Evolutionary conservation across 2,888 invertebrate genomes (phyloP), one percentile per base, ranked within the genome.

Genomic region (Drosophila ezoana): DNA sequence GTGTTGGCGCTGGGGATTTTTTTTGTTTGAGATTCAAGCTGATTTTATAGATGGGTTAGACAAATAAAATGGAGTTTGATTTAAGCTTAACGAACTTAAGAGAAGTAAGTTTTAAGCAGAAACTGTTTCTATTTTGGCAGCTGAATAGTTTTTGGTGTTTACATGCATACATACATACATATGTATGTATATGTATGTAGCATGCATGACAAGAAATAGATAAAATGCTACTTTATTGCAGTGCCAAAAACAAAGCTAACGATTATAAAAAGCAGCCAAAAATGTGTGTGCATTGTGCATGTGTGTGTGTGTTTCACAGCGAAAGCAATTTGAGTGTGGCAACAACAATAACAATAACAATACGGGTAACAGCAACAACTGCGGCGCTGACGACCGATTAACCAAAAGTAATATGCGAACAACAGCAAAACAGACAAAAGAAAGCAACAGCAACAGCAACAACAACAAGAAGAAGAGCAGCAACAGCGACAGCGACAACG

Each of bases 331-430:
- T 72, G 54, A 73, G 68, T 73, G 63, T 66, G 66, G 65, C 18
- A 67, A 72, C 56, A 70, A 53, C 51, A 57, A 28, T 38, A 63
- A 48, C 48, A 67, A 32, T 41, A 57, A 57, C 59, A 72, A 47
- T 51, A 10, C 9, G 33, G 59, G 45, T 47, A 69, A 51, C 61
- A 62, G 37, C 48, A 59, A 38, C 40, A 47, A 61, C 23, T 32
- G 40, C 40, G 38, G 48, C 56, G 65, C 58, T 79, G 72, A 62
- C 77, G 65, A 76, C 73, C 79, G 82, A 81, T 79, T 79, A 79
- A 74, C 67, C 79, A 78, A 81, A 79, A 79, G 74, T 70, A 70
- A 80, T 69, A 76, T 67, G 60, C 63, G 67, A 62, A 60, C 67
- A 72, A 67, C 62, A 78, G 45, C 49, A 69, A 59, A 35, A 45